These are phyloP conservation scores for Molothrus ater DNA, from an alignment of 2,797 vertebrate genomes.

Conservation along the genomic window DNA sequence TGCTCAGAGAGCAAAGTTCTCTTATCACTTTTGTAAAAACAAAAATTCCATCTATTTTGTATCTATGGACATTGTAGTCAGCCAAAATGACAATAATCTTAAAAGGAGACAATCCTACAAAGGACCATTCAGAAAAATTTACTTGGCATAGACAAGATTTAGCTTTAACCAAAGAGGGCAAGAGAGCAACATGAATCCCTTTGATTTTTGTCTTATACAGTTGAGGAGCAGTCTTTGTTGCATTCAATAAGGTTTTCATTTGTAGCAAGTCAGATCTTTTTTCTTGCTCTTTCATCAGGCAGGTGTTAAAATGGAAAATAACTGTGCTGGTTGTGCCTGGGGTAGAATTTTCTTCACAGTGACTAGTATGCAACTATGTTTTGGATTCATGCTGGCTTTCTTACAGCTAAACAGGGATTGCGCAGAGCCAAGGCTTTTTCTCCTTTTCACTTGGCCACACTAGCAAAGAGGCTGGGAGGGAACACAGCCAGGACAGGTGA, in stretches of 20 bases:
- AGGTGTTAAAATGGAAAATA: neutral
- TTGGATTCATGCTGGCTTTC: neutral
- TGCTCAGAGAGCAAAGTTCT: neutral
- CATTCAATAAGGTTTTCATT: neutral
- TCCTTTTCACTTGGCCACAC: rapidly evolving
- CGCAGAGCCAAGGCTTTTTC: neutral
- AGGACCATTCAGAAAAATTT: neutral
- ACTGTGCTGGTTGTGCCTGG: neutral
- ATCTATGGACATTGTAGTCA: neutral
- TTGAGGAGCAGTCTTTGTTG: neutral
- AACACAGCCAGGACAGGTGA: neutral
- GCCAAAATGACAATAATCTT: neutral
- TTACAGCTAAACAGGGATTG: neutral
- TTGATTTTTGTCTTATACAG: neutral
- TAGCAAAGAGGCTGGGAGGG: neutral
- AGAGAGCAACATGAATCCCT: neutral
- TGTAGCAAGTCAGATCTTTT: neutral
- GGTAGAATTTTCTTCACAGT: neutral
- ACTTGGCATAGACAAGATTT: neutral
- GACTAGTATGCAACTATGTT: neutral
- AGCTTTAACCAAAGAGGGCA: neutral
- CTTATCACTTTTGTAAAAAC: neutral
- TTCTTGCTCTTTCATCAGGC: neutral
- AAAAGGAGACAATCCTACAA: neutral
- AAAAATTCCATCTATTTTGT: neutral